Conservation (phyloP, 2,797 vertebrate genomes). For the Acanthurus tractus region DNA sequence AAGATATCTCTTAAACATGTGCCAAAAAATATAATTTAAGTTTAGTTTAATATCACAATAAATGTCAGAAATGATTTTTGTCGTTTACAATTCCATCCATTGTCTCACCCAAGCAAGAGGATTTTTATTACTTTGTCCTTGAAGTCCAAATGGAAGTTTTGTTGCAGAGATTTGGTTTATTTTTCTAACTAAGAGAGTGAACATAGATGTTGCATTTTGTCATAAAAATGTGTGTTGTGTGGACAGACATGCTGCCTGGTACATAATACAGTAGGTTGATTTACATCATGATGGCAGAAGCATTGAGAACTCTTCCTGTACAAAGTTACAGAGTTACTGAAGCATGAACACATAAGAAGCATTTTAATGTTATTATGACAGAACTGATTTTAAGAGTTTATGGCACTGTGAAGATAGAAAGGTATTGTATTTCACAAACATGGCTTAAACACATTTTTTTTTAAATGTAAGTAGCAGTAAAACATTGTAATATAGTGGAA, state of each 20-base stretch:
- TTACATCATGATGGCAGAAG: not conserved
- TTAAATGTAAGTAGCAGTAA: not conserved
- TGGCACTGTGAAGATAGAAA: too few relatives aligned
- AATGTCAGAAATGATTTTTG: not conserved
- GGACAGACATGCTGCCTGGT: not conserved
- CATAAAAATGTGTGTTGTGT: not conserved
- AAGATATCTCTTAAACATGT: conserved; percentile 21
- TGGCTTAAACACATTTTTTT: not conserved
- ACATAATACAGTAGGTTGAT: not conserved
- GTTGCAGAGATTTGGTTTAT: not conserved
- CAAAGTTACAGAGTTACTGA: not conserved
- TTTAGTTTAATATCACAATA: conserved; percentile 3
- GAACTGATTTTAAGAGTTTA: not conserved
- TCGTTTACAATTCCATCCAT: not conserved
- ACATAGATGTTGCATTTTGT: not conserved
- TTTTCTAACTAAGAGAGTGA: not conserved
- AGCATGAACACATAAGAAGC: not conserved
- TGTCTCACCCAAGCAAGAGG: not conserved
- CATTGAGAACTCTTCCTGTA: not conserved
- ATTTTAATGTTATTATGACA: not conserved
- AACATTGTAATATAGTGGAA: not conserved
- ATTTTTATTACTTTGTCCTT: not conserved
- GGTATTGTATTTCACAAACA: not conserved
- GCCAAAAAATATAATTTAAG: not conserved
- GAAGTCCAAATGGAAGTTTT: not conserved